Evolutionary conservation across 2,888 invertebrate genomes (phyloP), one percentile per base, ranked within the genome.

Genomic region (Ferdinandea cuprea): DNA sequence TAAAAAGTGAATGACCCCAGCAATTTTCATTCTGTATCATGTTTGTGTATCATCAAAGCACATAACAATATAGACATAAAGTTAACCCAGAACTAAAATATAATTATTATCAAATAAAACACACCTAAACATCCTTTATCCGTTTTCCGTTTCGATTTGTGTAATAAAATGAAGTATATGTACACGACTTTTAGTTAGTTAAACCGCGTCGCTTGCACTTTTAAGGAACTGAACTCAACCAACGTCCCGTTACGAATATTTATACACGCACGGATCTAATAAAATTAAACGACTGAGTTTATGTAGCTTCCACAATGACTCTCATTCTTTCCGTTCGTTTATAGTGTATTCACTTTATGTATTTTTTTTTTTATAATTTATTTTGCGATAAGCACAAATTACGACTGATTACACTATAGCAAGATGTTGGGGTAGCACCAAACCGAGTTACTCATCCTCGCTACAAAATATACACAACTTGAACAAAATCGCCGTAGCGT

Each of bases 351-450:
- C 0, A 3, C 7, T 30, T 28, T 28, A 15, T 46, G 6, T 9
- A 25, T 25, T 42, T 32, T 9, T 42, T 54, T 56, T 46, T 9
- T 50, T 68, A 28, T 1, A 15, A 13, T 58, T 50, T 25, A 25
- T 74, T 30, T 46, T 46, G 54, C 46, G 61, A 77, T 69, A 77
- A 77, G 69, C 37, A 46, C 59, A 46, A n/a, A n/a, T 17, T 3
- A 30, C 35, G 37, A 68, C 69, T 77, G 77, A 77, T 77, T 61
- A 61, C 30, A 44, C 50, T 66, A n/a, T n/a, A n/a, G 37, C 25
- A 17, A 19, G 48, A 66, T 65, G 61, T 59, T 76, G 68, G 68
- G 54, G 69, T 59, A 77, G 69, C 40, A 48, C 50, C 56, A 19
- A 52, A 50, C 42, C 59, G 25, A 25, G 58, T 74, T 68, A 74